A percentile compares a stretch with the other conserved stretches of the same genome.
Conservation (phyloP, 2,113 vertebrate genomes). For the Psilopsiagon aymara region DNA sequence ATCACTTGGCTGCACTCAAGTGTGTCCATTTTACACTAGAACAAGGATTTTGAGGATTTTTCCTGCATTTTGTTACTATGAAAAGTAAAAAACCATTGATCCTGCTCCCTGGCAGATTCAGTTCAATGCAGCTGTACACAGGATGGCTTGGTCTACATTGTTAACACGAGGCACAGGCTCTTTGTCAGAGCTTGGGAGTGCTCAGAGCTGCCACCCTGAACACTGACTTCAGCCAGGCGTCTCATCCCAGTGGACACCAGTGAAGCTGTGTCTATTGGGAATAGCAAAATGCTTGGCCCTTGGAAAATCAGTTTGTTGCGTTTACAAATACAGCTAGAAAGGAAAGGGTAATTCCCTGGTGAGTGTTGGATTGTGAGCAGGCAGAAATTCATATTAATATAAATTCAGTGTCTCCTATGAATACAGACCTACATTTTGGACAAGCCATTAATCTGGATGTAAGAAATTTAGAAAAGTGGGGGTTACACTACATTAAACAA, state of each 20-base stretch:
- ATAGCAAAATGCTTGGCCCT: background rate
- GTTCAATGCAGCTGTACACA: background rate
- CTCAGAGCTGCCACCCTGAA: background rate
- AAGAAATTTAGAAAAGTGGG: background rate
- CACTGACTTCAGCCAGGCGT: accelerated
- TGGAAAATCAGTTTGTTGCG: background rate
- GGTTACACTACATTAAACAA: background rate
- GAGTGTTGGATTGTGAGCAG: background rate
- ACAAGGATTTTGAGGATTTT: background rate
- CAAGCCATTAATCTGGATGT: background rate
- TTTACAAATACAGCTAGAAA: background rate
- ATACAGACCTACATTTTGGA: background rate
- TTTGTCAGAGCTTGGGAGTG: background rate
- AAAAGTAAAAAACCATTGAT: background rate
- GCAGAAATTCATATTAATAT: background rate
- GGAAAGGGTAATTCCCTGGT: background rate
- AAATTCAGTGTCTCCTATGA: background rate
- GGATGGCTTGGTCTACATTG: background rate
- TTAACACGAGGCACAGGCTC: background rate
- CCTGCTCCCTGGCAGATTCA: background rate
- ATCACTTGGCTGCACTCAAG: background rate
- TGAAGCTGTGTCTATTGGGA: background rate
- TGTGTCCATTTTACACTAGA: background rate
- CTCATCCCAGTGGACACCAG: background rate
- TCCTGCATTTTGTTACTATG: background rate